phyloP scores from a whole-genome alignment of 2,797 vertebrate genomes.

The Leptatherina wallacei region DNA sequence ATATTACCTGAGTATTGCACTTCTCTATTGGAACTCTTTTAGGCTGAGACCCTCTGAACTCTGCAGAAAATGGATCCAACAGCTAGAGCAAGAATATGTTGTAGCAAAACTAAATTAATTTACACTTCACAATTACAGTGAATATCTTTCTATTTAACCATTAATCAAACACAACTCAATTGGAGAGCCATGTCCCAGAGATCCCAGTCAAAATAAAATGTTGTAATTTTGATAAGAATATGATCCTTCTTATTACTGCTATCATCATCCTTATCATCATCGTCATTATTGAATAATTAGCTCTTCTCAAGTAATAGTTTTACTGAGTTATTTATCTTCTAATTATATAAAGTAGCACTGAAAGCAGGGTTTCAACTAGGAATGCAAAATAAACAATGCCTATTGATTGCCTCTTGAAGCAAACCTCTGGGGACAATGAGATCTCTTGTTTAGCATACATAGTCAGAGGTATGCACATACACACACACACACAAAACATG shows the following conservation, averaged over 20 bases:
- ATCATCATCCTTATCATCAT: background rate
- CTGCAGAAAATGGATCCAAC: slow-evolving; percentile 7
- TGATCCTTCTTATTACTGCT: slow-evolving; percentile 10
- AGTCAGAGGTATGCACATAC: slow-evolving; percentile 50
- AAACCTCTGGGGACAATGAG: slow-evolving; percentile 75
- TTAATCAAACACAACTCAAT: slow-evolving; percentile 1
- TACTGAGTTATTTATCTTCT: slow-evolving; percentile 45
- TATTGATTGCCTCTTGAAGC: slow-evolving; percentile 71
- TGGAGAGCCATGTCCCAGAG: background rate
- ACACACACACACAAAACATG: slow-evolving; percentile 44
- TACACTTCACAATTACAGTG: background rate
- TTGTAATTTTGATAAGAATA: slow-evolving; percentile 11
- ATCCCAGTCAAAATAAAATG: slow-evolving; percentile 1
- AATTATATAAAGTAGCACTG: slow-evolving; percentile 50
- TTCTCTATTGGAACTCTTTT: background rate
- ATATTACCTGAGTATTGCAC: background rate
- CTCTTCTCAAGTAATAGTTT: slow-evolving; percentile 37
- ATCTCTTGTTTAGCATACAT: slow-evolving; percentile 73
- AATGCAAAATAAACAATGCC: slow-evolving; percentile 72
- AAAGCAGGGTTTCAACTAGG: slow-evolving; percentile 61
- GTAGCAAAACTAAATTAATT: background rate
- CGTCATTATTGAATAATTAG: slow-evolving; percentile 22
- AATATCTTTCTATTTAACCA: background rate
- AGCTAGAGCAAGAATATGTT: background rate
- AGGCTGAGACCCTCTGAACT: background rate